Evolutionary conservation across 2,113 vertebrate species (phyloP), one percentile per base, ranked within the genome.

Genomic region (Balaenoptera acutorostrata): DNA sequence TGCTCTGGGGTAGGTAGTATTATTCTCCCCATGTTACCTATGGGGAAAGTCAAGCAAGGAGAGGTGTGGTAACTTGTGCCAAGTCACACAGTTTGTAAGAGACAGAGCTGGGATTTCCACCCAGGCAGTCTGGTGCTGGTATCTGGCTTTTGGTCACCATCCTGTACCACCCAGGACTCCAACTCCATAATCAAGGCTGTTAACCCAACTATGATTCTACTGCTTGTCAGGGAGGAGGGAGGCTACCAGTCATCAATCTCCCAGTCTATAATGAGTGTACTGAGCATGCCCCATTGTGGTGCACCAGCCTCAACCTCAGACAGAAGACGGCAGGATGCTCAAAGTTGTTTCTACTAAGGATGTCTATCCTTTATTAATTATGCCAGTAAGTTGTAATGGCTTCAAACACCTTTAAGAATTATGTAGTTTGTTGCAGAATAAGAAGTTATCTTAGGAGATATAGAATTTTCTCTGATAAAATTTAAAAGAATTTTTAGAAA

Each of bases 391-490:
- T 31, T 5, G 57, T 29, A 52, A 36, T 36, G 27, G n/a, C 8
- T 77, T 86, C n/a, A 21, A 83, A 72, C 18, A n/a, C 44, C 23
- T 52, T 95, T 39, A 86, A 72, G 71, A 93, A 61, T 90, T 64
- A 80, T 23, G 25, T 27, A 89, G 20, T 61, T 96, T 44, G 64
- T 92, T 59, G 52, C 13, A n/a, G 39, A 55, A 14, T 27, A 72
- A 80, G 74, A 78, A 52, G 78, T 61, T 80, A 61, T 27, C 21
- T 63, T 74, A 95, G 31, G 36, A 64, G 61, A 71, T 69, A 18
- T 0, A 91, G 33, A 64, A 80, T 69, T 80, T 77, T 78, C n/a
- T 96, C 74, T 59, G 46, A 5, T 55, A 44, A 41, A 18, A 41
- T 46, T 64, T 83, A 55, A 61, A 92, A 88, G 68, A 66, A 39